Evolutionary conservation across 2,113 vertebrate genomes (phyloP), one percentile per base, ranked within the genome.

Genomic region (Grammomys surdaster): DNA sequence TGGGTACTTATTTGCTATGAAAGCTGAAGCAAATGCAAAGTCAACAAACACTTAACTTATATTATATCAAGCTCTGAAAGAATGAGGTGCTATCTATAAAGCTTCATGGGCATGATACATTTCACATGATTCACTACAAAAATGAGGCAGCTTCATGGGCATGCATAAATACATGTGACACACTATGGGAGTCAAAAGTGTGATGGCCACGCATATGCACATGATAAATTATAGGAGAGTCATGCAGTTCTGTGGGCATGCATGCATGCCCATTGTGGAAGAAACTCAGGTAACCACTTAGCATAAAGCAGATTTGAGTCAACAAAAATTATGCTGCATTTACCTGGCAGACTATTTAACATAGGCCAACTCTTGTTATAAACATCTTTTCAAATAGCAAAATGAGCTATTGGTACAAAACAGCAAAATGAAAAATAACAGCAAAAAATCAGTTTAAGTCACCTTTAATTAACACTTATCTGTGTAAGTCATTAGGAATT

Each of bases 291-390:
- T 73, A 89, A 77, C 93, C 76, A 94, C 36, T 94, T 76, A 88
- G 81, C 46, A 22, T 90, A 3, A 67, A 96, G 56, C 75, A 90
- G 82, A 80, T 54, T 65, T 86, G 91, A 89, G 69, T 48, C 43
- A 7, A 70, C 22, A 16, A 92, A 82, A 46, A 69, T 77, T 86
- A 54, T 76, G 54, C 65, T 51, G 33, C 12, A 94, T 96, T 96
- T 43, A 92, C 72, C 40, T 88, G 19, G 63, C 51, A 48, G 90
- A 73, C 69, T 91, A 90, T 95, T 97, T 58, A 94, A 95, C 96
- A 24, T 43, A 82, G 69, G 90, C 58, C 91, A 97, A 95, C 88
- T 67, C 77, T 76, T 75, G 36, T 84, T 80, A n/a, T 89, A 88
- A 72, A 19, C 33, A 90, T 58, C 24, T 56, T 95, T 90, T 75